Evolutionary conservation across 2,113 vertebrate species (phyloP).

Genomic region (Ellobius talpinus): DNA sequence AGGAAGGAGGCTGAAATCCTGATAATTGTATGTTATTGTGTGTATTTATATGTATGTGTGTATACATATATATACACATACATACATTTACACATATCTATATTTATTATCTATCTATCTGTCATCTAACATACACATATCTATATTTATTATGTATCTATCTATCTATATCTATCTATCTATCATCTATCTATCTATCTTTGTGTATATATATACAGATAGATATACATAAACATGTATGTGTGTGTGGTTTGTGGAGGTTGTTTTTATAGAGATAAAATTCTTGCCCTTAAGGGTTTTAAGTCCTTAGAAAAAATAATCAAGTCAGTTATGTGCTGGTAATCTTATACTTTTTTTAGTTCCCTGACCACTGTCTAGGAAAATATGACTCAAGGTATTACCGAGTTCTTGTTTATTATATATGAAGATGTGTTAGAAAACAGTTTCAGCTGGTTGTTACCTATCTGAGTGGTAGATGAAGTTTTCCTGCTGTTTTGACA

Average conservation of each 20-base stretch:
- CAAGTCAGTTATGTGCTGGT: neutral
- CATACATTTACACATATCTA: neutral
- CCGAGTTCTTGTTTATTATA: neutral
- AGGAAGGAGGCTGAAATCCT: neutral
- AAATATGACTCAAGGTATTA: neutral
- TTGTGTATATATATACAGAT: too few species aligned
- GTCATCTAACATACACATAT: neutral
- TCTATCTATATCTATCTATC: too few species aligned
- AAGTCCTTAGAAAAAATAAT: neutral
- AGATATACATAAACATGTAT: too few species aligned
- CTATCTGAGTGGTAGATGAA: neutral
- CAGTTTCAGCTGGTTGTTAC: neutral
- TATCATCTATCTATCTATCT: too few species aligned
- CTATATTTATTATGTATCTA: too few species aligned
- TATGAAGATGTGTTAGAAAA: neutral
- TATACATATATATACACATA: neutral
- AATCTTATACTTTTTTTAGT: constrained; percentile 6
- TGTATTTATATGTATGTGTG: too few species aligned
- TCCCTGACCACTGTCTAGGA: neutral
- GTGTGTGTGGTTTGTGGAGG: neutral
- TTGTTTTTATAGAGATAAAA: neutral
- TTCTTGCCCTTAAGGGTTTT: neutral
- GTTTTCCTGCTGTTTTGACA: neutral
- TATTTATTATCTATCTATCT: too few species aligned
- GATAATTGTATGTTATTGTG: neutral